These are phyloP conservation scores for Latrodectus geometricus DNA, from an alignment of 1,140 invertebrate species.

Conservation along the genomic window DNA sequence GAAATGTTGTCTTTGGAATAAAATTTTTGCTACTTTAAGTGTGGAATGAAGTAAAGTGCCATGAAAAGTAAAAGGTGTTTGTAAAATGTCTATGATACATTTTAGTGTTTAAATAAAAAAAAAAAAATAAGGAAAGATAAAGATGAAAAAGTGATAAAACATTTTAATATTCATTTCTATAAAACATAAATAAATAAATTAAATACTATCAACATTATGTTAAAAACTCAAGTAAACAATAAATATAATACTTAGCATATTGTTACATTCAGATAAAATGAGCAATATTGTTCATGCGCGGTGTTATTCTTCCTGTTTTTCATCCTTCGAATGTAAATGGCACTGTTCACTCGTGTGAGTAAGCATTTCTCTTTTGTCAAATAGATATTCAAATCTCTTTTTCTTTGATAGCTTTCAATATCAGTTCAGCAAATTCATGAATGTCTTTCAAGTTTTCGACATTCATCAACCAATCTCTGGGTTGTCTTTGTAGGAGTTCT, in stretches of 20 bases:
- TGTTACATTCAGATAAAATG: not conserved
- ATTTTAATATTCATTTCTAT: constrained; percentile 1
- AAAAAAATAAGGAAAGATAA: too few relatives aligned
- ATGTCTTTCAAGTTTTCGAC: constrained; percentile 31
- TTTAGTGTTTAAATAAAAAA: too few relatives aligned
- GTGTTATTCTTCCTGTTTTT: too few relatives aligned
- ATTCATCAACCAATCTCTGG: constrained; percentile 42
- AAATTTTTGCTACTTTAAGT: too few relatives aligned
- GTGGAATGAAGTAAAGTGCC: too few relatives aligned
- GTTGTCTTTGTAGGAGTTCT: constrained; percentile 40
- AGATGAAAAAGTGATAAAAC: not conserved
- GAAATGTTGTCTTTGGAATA: too few relatives aligned
- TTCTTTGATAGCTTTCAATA: constrained; percentile 50
- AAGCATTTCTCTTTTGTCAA: not conserved
- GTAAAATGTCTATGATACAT: too few relatives aligned
- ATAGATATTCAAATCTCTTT: constrained; percentile 6
- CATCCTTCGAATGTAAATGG: constrained; percentile 12
- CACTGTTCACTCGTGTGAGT: constrained; percentile 23
- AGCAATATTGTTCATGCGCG: too few relatives aligned
- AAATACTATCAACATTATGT: constrained; percentile 25
- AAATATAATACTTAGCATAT: constrained; percentile 29
- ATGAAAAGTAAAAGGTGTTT: too few relatives aligned
- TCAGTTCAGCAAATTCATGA: constrained; percentile 31
- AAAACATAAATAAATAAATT: constrained; percentile 38
- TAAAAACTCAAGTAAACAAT: constrained; percentile 9